phyloP scores from a whole-genome alignment of 2,797 vertebrate genomes.

The Cyprinella venusta region DNA sequence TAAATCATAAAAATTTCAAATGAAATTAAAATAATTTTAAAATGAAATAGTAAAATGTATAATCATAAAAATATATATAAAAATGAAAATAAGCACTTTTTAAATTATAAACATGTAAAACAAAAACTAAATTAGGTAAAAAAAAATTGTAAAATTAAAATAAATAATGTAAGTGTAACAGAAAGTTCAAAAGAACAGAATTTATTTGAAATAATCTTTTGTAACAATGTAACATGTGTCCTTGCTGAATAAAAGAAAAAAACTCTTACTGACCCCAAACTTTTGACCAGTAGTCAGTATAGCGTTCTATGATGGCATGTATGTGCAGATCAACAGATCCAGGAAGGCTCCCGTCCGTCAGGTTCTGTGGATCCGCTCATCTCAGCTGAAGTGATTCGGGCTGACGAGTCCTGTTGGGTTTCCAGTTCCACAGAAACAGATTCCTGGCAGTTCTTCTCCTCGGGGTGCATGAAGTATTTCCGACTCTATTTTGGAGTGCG shows the following conservation, averaged over 20 bases:
- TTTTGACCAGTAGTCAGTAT: not conserved
- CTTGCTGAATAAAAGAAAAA: not conserved
- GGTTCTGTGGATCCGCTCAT: not conserved
- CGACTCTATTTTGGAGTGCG: conserved; percentile 62
- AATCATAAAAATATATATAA: not conserved
- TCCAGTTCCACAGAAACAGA: not conserved
- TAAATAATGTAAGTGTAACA: not conserved
- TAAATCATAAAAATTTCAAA: not conserved
- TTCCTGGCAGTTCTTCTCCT: conserved; percentile 31
- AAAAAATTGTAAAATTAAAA: not conserved
- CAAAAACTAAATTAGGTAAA: not conserved
- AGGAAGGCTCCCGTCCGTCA: not conserved
- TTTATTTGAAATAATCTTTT: not conserved
- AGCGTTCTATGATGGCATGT: not conserved
- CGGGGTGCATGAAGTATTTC: conserved; percentile 53
- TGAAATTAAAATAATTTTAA: not conserved
- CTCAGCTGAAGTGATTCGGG: not conserved
- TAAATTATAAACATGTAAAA: not conserved
- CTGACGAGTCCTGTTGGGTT: not conserved
- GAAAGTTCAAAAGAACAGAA: not conserved
- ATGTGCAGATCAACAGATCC: not conserved
- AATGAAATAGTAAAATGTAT: not conserved
- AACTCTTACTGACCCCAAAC: conserved; percentile 4
- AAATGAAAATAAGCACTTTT: no score
- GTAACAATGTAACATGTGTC: not conserved